Conservation (phyloP, 2,113 vertebrate genomes). For the Grallaria varia region DNA sequence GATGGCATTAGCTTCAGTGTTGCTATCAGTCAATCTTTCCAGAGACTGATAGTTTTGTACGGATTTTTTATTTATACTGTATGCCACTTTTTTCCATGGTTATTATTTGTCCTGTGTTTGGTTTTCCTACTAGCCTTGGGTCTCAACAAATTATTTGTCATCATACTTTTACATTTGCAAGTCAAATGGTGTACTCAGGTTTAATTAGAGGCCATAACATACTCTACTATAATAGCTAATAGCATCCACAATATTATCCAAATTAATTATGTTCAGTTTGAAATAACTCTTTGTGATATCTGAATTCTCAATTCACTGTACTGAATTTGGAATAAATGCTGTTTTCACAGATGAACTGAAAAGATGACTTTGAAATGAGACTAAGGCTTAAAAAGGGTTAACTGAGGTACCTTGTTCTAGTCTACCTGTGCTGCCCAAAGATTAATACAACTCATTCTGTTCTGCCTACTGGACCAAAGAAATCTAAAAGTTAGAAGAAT, state of each 20-base stretch:
- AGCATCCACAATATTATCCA: background rate
- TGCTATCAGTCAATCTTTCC: background rate
- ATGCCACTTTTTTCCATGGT: background rate
- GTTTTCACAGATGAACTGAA: background rate
- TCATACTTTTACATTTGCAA: background rate
- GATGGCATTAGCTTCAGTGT: background rate
- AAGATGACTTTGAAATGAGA: no score
- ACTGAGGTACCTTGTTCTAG: no score
- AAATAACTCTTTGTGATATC: background rate
- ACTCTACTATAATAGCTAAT: background rate
- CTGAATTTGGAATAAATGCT: background rate
- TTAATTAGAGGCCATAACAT: background rate
- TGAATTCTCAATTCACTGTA: background rate
- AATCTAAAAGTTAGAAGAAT: no score
- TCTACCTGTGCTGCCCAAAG: no score
- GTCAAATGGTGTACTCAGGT: background rate
- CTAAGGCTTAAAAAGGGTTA: no score
- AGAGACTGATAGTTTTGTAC: background rate
- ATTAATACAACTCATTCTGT: no score
- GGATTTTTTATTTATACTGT: background rate
- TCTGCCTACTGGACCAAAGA: no score
- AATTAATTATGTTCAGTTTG: background rate
- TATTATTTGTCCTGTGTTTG: background rate
- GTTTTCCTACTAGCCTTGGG: background rate
- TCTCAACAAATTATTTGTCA: background rate